Evolutionary conservation across 2,113 vertebrate genomes (phyloP).

Genomic region (Peromyscus maniculatus): DNA sequence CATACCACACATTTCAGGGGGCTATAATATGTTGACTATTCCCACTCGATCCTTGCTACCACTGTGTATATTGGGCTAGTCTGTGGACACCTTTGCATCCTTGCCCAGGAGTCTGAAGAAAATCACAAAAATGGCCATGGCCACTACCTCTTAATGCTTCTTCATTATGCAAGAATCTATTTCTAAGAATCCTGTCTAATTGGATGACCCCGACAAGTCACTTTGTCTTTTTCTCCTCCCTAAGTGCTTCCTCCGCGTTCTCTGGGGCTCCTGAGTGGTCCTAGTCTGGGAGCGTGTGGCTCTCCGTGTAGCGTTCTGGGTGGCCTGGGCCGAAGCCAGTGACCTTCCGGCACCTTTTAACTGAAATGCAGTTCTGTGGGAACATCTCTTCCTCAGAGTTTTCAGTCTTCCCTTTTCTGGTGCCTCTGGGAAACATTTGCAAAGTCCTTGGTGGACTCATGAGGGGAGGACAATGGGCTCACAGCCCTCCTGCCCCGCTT

Average conservation of each 20-base stretch:
- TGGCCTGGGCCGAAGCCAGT: background rate
- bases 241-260: background rate
- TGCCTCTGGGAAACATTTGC: background rate
- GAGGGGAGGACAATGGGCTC: background rate
- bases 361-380: background rate
- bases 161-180: background rate
- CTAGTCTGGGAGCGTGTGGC: background rate
- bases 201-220: background rate
- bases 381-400: background rate
- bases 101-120: slow-evolving; percentile 9
- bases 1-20: background rate
- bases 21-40: background rate
- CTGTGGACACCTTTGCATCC: background rate
- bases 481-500: background rate
- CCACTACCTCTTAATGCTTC: background rate
- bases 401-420: background rate
- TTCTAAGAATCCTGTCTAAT: background rate
- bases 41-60: background rate
- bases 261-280: background rate
- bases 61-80: no score
- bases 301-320: background rate
- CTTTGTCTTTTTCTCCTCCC: background rate
- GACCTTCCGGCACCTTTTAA: background rate
- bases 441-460: background rate
- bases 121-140: background rate